Conservation (phyloP, 1,140 invertebrate species). For the Nephila pilipes region DNA sequence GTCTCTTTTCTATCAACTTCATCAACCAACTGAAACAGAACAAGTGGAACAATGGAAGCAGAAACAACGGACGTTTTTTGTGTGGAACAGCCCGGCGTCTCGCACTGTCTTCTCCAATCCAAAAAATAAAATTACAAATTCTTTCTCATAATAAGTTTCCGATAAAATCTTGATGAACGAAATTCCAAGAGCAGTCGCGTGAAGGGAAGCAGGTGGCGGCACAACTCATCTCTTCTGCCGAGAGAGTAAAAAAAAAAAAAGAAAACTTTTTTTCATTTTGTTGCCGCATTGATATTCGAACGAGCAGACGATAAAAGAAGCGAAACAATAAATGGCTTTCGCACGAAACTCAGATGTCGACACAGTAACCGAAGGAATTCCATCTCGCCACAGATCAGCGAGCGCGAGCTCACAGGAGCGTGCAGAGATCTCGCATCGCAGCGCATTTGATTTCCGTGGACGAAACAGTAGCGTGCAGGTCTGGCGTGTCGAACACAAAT, state of each 20-base stretch:
- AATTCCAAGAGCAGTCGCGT: background rate
- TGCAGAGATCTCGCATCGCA: background rate
- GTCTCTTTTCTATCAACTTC: background rate
- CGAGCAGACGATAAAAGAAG: background rate
- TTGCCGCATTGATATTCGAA: constrained; percentile 21
- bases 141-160: too few relatives aligned
- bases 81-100: background rate
- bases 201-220: constrained; percentile 17
- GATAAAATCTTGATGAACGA: background rate
- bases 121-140: background rate
- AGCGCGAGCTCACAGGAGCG: background rate
- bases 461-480: constrained; percentile 56
- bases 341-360: constrained; percentile 12
- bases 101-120: background rate
- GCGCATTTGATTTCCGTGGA: constrained; percentile 8
- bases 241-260: too few relatives aligned
- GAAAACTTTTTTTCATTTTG: background rate
- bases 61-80: background rate
- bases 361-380: constrained; percentile 36
- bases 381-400: constrained; percentile 34
- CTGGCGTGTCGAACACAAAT: constrained; percentile 64
- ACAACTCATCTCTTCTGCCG: background rate
- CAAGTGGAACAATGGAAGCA: background rate
- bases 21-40: background rate
- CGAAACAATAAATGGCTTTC: background rate